These are phyloP conservation scores for Cetoscarus ocellatus DNA, from an alignment of 2,797 vertebrate genomes.

Conservation along the genomic window DNA sequence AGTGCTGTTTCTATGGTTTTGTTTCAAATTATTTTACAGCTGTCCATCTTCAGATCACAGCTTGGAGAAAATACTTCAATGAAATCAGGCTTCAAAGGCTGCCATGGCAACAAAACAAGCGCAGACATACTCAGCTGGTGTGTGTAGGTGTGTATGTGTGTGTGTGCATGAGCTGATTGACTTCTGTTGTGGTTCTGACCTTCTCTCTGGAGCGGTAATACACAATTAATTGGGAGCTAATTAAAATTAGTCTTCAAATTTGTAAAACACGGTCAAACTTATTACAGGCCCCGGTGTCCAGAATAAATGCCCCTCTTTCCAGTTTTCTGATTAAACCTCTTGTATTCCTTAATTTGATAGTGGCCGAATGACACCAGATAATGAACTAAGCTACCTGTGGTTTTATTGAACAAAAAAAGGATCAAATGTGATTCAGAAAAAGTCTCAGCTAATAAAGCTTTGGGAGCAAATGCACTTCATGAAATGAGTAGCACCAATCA, in stretches of 20 bases:
- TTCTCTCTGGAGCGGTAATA: slow-evolving; percentile 21
- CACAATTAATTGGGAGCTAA: slow-evolving; percentile 68
- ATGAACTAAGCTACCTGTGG: slow-evolving; percentile 32
- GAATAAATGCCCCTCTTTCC: slow-evolving; percentile 23
- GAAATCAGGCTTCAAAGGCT: slow-evolving; percentile 33
- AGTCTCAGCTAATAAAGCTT: slow-evolving; percentile 5
- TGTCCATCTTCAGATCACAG: slow-evolving; percentile 5
- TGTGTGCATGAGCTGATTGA: neutral
- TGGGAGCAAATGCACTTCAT: too few species aligned
- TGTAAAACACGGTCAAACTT: slow-evolving; percentile 44
- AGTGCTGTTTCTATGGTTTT: slow-evolving; percentile 5
- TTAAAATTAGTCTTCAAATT: slow-evolving; percentile 64
- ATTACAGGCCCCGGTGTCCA: slow-evolving; percentile 51
- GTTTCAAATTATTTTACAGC: slow-evolving; percentile 19
- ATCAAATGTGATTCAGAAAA: slow-evolving; percentile 11
- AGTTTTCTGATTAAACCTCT: slow-evolving; percentile 64
- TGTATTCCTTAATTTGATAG: slow-evolving; percentile 62
- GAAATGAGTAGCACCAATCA: neutral
- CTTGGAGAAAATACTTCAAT: slow-evolving; percentile 19
- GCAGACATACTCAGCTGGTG: neutral
- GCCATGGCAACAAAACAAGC: slow-evolving; percentile 30
- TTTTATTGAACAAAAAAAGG: neutral
- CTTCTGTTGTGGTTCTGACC: slow-evolving; percentile 1
- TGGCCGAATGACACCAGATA: slow-evolving; percentile 58
- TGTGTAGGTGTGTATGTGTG: neutral